Evolutionary conservation across 2,113 vertebrate species (phyloP).

Genomic region (Mola mola): DNA sequence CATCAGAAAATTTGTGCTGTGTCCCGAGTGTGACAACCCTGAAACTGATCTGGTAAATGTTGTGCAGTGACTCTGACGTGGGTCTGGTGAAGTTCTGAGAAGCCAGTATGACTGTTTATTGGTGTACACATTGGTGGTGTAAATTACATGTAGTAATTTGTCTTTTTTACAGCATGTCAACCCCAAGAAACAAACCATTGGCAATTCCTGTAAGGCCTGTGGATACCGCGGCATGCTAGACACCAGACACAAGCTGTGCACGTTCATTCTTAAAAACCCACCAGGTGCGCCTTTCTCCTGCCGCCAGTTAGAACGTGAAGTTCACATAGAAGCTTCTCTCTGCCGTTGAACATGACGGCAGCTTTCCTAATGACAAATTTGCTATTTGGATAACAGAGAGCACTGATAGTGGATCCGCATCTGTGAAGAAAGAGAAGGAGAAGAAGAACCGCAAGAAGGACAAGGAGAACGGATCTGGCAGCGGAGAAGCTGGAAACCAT

Average conservation of each 20-base stretch:
- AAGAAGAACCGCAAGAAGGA: conserved; percentile 98
- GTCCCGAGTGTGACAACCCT: conserved; percentile 99
- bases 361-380: background rate
- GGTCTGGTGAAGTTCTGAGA: background rate
- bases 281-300: conserved; percentile 86
- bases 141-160: background rate
- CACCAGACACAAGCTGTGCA: conserved; percentile 99
- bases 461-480: conserved; percentile 97
- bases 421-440: conserved; percentile 96
- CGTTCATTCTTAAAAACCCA: conserved; percentile 99
- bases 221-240: conserved; percentile 98
- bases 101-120: background rate
- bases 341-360: background rate
- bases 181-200: conserved; percentile 99
- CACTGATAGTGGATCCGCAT: conserved; percentile 87
- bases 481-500: conserved; percentile 84
- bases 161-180: conserved; percentile 90
- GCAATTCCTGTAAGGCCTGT: conserved; percentile 98
- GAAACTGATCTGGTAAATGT: conserved; percentile 95
- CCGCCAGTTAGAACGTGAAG: too few species aligned
- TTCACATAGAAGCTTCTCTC: too few species aligned
- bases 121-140: background rate
- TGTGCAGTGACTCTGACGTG: background rate
- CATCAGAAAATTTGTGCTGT: conserved; percentile 99
- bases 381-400: conserved; percentile 79